Conservation (phyloP, 2,888 invertebrate genomes). For the Brachyopa scutellaris region DNA sequence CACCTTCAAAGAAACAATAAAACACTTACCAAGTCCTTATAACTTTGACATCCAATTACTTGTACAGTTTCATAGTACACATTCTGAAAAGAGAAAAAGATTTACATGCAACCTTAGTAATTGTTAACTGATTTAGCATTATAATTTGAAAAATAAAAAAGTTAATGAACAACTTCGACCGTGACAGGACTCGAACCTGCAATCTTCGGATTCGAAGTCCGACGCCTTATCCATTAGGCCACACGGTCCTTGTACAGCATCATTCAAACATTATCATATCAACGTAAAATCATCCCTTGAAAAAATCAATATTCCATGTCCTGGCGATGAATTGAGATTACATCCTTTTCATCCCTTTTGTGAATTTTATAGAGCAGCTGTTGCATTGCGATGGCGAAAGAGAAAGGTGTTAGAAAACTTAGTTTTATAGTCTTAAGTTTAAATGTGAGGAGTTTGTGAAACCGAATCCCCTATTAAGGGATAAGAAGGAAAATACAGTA, state of each 20-base stretch:
- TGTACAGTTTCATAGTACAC: constrained; percentile 43
- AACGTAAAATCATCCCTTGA: constrained; percentile 1
- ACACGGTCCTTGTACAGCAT: constrained; percentile 71
- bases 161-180: too few relatives aligned
- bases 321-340: neutral
- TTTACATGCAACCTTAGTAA: too few relatives aligned
- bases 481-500: too few relatives aligned
- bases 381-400: neutral
- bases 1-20: neutral
- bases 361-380: neutral
- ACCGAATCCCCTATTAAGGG: too few relatives aligned
- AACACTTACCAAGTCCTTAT: constrained; percentile 61
- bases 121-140: too few relatives aligned
- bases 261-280: constrained; percentile 14
- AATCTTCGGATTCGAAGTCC: constrained; percentile 73
- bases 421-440: too few relatives aligned
- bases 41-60: constrained; percentile 47
- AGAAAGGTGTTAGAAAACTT: too few relatives aligned
- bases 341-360: neutral
- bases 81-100: constrained; percentile 47
- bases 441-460: too few relatives aligned
- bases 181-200: constrained; percentile 73
- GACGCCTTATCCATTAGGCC: constrained; percentile 73
- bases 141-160: too few relatives aligned
- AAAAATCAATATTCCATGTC: constrained; percentile 59